Conservation (phyloP, 2,888 invertebrate genomes). For the Argyra leucocephala region DNA sequence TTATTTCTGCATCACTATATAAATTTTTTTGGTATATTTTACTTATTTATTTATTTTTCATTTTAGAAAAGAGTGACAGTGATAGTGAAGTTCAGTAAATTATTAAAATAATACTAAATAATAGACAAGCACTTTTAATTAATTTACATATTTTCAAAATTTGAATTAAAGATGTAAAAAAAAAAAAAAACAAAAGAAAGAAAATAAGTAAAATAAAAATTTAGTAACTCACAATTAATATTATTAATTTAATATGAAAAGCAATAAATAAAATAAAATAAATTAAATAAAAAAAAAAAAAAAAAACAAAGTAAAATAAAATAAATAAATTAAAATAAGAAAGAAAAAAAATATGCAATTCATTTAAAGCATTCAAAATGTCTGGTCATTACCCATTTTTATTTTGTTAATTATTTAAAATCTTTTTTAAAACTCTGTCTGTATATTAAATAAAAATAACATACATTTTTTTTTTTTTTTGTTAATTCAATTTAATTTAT, state of each 20-base stretch:
- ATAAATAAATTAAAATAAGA: background rate
- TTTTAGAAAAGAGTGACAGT: slow-evolving; percentile 87
- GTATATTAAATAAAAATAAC: too few species aligned
- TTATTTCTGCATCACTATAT: background rate
- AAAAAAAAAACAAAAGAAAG: slow-evolving; percentile 15
- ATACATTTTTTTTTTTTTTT: too few species aligned
- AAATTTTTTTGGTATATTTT: slow-evolving; percentile 14
- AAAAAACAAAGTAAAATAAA: background rate
- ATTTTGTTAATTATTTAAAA: background rate
- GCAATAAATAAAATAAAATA: background rate
- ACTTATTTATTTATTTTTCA: slow-evolving; percentile 15
- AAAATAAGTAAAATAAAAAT: slow-evolving; percentile 12
- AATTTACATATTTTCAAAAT: slow-evolving; percentile 20
- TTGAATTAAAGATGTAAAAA: slow-evolving; percentile 15
- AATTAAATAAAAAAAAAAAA: background rate
- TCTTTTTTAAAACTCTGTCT: too few species aligned
- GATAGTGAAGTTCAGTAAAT: slow-evolving; percentile 84
- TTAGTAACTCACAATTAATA: background rate
- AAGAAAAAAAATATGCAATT: background rate
- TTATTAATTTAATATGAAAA: too few species aligned
- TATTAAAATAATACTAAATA: slow-evolving; percentile 14
- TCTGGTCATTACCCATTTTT: background rate
- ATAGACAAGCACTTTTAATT: too few species aligned
- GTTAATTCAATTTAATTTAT: too few species aligned
- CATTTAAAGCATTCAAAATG: slow-evolving; percentile 4